phyloP scores from a whole-genome alignment of 2,797 vertebrate genomes.

The Phoxinus dragarum region DNA sequence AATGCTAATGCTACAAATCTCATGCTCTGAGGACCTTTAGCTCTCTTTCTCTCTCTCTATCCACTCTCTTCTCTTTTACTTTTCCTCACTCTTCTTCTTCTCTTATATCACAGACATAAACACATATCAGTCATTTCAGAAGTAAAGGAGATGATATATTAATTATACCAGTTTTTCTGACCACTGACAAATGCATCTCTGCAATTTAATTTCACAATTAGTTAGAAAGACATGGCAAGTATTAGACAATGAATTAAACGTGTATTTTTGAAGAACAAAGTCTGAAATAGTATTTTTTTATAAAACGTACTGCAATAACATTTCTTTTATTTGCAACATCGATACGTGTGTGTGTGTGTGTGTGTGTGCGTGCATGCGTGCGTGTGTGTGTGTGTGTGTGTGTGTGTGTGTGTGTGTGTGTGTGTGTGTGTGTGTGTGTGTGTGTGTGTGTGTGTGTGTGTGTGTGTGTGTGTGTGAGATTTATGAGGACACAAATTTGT shows the following conservation, averaged over 20 bases:
- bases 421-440: too few species aligned
- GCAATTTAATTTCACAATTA: neutral
- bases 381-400: too few species aligned
- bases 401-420: too few species aligned
- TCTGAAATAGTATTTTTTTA: neutral
- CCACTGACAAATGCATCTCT: too few species aligned
- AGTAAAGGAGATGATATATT: neutral
- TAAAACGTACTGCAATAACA: neutral
- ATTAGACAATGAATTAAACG: neutral
- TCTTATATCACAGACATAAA: neutral
- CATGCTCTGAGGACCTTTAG: neutral
- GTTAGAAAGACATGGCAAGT: neutral
- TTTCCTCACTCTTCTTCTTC: neutral
- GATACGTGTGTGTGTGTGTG: too few species aligned
- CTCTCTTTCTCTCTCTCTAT: conserved; percentile 34
- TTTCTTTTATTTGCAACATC: neutral
- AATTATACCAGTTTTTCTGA: neutral
- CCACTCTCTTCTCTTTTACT: neutral
- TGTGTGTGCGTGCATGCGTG: too few species aligned
- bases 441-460: too few species aligned
- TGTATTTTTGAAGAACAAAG: neutral
- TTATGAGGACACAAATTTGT: too few species aligned
- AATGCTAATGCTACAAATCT: neutral
- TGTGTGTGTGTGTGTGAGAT: too few species aligned
- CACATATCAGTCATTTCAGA: neutral